phyloP scores from a whole-genome alignment of 1,140 invertebrate genomes.

The Drosophila willistoni region DNA sequence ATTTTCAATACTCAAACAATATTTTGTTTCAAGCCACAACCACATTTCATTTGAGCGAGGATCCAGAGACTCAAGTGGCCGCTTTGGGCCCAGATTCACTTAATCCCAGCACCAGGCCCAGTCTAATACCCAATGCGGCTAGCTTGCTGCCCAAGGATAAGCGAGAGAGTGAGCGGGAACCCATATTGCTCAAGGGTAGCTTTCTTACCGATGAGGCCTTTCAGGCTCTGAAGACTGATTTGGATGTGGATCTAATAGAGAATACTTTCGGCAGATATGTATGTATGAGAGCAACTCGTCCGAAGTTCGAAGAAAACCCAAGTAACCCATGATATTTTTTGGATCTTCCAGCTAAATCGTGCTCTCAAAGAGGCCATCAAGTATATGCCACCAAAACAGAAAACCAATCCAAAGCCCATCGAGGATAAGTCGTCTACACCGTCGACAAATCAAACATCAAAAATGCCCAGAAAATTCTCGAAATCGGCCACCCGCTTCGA shows the following conservation, averaged over 20 bases:
- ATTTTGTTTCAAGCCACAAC: conserved; percentile 51
- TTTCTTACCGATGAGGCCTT: conserved; percentile 80
- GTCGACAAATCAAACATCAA: conserved; percentile 51
- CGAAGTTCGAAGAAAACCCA: neutral
- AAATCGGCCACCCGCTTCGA: conserved; percentile 87
- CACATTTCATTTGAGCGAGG: conserved; percentile 78
- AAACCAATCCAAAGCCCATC: conserved; percentile 39
- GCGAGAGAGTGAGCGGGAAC: conserved; percentile 56
- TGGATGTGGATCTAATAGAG: conserved; percentile 77
- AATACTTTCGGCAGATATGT: conserved; percentile 80
- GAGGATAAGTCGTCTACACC: conserved; percentile 50
- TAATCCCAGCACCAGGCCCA: conserved; percentile 78
- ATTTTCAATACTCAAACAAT: neutral
- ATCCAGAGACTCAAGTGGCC: conserved; percentile 82
- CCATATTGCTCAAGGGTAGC: conserved; percentile 72
- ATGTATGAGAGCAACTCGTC: conserved; percentile 27
- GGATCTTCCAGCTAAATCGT: conserved; percentile 57
- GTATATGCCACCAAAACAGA: conserved; percentile 63
- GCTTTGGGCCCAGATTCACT: conserved; percentile 78
- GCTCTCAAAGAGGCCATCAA: conserved; percentile 76
- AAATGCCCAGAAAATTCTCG: conserved; percentile 86
- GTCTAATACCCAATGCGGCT: conserved; percentile 72
- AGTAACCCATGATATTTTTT: neutral
- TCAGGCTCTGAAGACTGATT: conserved; percentile 71
- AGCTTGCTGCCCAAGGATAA: conserved; percentile 72